A percentile compares a stretch with the other conserved stretches of the same genome.
Conservation (phyloP, 2,888 invertebrate species). For the Habroteleia sp. region DNA sequence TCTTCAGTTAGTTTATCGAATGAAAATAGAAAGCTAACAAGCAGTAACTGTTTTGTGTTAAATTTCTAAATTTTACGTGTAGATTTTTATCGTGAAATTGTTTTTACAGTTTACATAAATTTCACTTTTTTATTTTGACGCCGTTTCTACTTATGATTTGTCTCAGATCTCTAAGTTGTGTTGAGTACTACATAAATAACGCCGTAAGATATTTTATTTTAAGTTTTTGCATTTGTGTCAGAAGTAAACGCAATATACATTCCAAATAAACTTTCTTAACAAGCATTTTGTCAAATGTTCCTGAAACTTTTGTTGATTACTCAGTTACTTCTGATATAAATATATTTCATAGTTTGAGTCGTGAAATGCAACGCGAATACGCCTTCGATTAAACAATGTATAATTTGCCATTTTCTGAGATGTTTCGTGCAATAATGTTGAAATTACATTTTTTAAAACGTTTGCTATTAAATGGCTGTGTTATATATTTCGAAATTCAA, state of each 20-base stretch:
- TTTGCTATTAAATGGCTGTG: conserved; percentile 53
- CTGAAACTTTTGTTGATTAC: conserved; percentile 21
- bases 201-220: too few relatives aligned
- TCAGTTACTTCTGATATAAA: conserved; percentile 12
- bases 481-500: conserved; percentile 12
- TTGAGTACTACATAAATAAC: conserved; percentile 73
- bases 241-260: too few relatives aligned
- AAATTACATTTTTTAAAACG: too few relatives aligned
- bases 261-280: too few relatives aligned
- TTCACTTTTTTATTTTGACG: conserved; percentile 18
- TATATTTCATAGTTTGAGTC: too few relatives aligned
- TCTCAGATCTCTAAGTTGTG: conserved; percentile 66
- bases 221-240: too few relatives aligned
- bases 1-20: too few relatives aligned
- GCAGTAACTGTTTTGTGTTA: conserved; percentile 75
- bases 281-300: conserved; percentile 46
- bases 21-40: conserved; percentile 71
- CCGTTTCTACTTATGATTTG: conserved; percentile 63
- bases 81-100: too few relatives aligned
- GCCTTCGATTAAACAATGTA: too few relatives aligned
- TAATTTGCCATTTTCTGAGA: too few relatives aligned
- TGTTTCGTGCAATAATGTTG: conserved; percentile 35
- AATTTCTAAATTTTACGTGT: conserved; percentile 71
- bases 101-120: conserved; percentile 21
- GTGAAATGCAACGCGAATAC: conserved; percentile 34